These are phyloP conservation scores for Enteromius afrohamiltoni DNA, from an alignment of 2,797 vertebrate genomes.

Conservation along the genomic window DNA sequence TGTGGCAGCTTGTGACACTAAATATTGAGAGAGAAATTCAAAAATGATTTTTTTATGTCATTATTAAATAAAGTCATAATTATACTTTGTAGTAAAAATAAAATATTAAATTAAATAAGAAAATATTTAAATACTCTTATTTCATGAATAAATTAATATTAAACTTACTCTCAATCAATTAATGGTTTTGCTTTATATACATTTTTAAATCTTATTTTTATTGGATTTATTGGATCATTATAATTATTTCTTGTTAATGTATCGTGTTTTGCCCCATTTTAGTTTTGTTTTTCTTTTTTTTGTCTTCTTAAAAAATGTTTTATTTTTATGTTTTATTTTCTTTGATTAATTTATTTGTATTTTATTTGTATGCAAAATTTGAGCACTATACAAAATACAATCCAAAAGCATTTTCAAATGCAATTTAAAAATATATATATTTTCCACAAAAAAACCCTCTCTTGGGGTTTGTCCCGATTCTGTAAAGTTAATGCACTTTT, in stretches of 20 bases:
- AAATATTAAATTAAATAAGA: neutral
- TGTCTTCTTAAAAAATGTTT: neutral
- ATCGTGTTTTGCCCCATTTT: neutral
- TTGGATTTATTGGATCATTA: neutral
- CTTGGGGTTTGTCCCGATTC: neutral
- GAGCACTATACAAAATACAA: neutral
- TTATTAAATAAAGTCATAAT: too few relatives aligned
- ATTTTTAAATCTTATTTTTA: neutral
- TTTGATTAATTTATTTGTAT: neutral
- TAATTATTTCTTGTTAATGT: neutral
- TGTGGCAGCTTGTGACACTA: neutral
- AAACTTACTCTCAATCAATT: too few relatives aligned
- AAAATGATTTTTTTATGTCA: too few relatives aligned
- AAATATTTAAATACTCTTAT: neutral
- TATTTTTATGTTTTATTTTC: neutral
- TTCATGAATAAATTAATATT: too few relatives aligned
- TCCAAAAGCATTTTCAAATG: neutral
- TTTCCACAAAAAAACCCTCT: neutral
- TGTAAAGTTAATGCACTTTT: conserved; percentile 10
- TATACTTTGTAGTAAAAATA: neutral
- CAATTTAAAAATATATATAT: neutral
- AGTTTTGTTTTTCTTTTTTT: neutral
- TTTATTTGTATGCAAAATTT: neutral
- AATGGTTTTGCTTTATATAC: neutral
- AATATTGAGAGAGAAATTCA: neutral